phyloP scores from a whole-genome alignment of 2,113 vertebrate genomes.

The Fregetta grallaria region DNA sequence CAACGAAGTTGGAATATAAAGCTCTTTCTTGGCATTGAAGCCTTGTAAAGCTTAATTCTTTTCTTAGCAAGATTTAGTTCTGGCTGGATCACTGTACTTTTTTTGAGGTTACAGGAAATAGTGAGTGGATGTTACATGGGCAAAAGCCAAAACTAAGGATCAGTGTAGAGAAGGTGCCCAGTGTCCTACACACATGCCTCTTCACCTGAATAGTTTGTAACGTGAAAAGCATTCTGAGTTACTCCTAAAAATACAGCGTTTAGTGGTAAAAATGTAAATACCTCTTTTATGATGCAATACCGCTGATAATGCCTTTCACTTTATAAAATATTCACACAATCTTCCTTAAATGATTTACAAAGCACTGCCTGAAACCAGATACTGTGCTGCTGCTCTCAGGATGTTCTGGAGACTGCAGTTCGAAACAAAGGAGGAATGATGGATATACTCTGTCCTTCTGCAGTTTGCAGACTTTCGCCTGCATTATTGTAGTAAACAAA shows the following conservation, averaged over 20 bases:
- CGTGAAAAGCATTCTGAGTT: background rate
- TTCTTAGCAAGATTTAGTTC: background rate
- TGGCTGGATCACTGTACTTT: background rate
- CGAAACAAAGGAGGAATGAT: background rate
- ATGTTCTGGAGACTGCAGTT: background rate
- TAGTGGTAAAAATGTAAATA: background rate
- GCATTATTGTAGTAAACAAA: background rate
- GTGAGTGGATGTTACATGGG: background rate
- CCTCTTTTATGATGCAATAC: background rate
- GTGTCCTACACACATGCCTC: background rate
- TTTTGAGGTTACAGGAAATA: background rate
- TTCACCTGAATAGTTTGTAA: background rate
- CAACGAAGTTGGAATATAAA: background rate
- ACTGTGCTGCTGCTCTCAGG: background rate
- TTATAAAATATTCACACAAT: background rate
- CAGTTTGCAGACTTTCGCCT: background rate
- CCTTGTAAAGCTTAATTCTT: background rate
- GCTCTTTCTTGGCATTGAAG: background rate
- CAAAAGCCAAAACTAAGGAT: background rate
- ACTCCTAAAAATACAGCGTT: background rate
- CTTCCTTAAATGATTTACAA: conserved; percentile 8
- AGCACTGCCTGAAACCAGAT: background rate
- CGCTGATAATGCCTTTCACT: background rate
- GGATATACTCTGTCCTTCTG: background rate
- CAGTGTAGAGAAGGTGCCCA: background rate